These are phyloP conservation scores for Drosophila demipolita DNA, from an alignment of 2,888 invertebrate species.

Conservation along the genomic window DNA sequence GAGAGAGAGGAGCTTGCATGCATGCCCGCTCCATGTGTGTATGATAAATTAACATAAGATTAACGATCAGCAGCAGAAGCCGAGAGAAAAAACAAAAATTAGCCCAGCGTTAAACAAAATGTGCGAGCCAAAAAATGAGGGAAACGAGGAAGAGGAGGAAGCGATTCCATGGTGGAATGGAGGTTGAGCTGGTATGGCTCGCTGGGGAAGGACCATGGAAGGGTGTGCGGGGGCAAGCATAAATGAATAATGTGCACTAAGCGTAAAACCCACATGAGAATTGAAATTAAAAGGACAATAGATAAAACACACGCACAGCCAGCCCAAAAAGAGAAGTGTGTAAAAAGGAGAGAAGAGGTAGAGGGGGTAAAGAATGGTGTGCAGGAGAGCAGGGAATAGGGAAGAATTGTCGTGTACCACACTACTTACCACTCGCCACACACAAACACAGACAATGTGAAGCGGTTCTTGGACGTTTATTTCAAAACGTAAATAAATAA, in stretches of 20 bases:
- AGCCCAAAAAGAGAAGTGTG: conserved; percentile 9
- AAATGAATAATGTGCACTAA: conserved; percentile 78
- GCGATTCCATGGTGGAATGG: neutral
- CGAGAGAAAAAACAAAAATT: conserved; percentile 41
- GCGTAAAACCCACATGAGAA: conserved; percentile 76
- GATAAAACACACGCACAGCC: conserved; percentile 69
- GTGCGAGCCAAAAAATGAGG: conserved; percentile 8
- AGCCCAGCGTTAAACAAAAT: conserved; percentile 58
- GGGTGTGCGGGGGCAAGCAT: conserved; percentile 39
- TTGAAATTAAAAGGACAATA: conserved; percentile 78
- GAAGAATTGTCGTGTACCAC: conserved; percentile 34
- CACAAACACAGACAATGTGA: conserved; percentile 10
- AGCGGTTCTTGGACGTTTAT: conserved; percentile 31
- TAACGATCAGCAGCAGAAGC: conserved; percentile 69
- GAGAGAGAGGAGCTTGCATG: conserved; percentile 11
- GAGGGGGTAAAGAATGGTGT: neutral
- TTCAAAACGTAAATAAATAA: conserved; percentile 67
- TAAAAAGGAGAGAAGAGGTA: neutral
- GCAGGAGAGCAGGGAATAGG: neutral
- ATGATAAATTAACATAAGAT: conserved; percentile 77
- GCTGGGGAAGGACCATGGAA: neutral
- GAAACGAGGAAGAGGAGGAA: no score
- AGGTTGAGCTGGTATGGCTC: neutral
- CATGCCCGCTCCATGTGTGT: conserved; percentile 45
- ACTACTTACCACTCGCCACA: conserved; percentile 8